These are phyloP conservation scores for Moxostoma hubbsi DNA, from an alignment of 2,797 vertebrate species.

Conservation along the genomic window DNA sequence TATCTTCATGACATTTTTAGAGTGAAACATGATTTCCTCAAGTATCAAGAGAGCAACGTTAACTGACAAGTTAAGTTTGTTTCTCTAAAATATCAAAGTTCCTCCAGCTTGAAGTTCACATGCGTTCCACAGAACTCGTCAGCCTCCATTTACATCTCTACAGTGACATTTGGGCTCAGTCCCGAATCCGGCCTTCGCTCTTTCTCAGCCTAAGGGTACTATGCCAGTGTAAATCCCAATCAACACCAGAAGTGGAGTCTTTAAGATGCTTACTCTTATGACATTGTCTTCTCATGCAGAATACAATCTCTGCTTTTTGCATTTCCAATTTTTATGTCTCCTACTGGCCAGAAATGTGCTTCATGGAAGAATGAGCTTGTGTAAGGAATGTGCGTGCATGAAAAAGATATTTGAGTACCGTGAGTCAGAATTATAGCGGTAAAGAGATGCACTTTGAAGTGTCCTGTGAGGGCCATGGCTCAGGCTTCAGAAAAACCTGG, in stretches of 20 bases:
- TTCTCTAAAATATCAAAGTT: conserved; percentile 58
- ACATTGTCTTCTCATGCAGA: conserved; percentile 4
- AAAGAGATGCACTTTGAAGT: background rate
- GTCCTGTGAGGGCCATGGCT: background rate
- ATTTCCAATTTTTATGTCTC: background rate
- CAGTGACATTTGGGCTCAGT: conserved; percentile 48
- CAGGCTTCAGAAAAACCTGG: background rate
- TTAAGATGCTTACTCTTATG: background rate
- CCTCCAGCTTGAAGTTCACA: conserved; percentile 43
- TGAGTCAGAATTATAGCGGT: background rate
- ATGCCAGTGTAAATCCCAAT: conserved; percentile 45
- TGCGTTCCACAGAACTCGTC: conserved; percentile 46
- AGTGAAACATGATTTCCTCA: conserved; percentile 1
- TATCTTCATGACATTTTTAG: background rate
- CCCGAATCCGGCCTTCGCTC: conserved; percentile 40
- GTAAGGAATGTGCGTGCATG: background rate
- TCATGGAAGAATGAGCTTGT: background rate
- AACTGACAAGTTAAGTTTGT: conserved; percentile 50
- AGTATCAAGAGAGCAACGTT: conserved; percentile 22
- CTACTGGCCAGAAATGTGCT: background rate
- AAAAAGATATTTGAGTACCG: conserved; percentile 2
- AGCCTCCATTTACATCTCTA: conserved; percentile 47
- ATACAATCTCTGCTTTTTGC: background rate
- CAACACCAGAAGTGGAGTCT: conserved; percentile 17
- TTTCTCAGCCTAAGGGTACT: conserved; percentile 29